Evolutionary conservation across 2,888 invertebrate species (phyloP), one percentile per base, ranked within the genome.

Genomic region (Mythimna lalbum): DNA sequence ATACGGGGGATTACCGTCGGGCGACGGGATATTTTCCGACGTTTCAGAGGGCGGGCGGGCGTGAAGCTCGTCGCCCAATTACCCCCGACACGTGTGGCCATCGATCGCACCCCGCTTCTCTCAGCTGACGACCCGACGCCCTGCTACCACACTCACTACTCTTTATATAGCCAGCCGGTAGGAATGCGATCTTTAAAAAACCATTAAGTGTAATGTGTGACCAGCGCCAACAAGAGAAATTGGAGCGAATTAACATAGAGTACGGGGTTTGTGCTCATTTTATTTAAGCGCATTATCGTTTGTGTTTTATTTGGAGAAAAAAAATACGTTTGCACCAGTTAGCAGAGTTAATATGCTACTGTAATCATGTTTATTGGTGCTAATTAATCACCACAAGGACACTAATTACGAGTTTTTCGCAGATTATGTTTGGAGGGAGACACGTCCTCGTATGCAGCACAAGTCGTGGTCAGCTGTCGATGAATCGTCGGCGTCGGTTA

Each of bases 401-500:
- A 31, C 33, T 39, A 49, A 53, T 33, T 55, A n/a, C 3, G n/a
- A 23, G 5, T 27, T 52, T 66, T 63, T 10, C 27, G 59, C 21
- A 62, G 21, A 67, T 31, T 60, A 52, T 31, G 47, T 70, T 67
- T 31, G 66, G 39, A 14, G 76, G 64, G 60, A 21, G n/a, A 39
- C 14, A 39, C 39, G 17, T 19, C 17, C 17, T 61, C 57, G 56
- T 56, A 63, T 77, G 66, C 76, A 80, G 52, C 77, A 52, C 69
- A 56, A 69, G 62, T 56, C 63, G 76, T 81, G 82, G 86, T 89
- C 89, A 90, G 89, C 90, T 90, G 90, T 88, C 88, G 86, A 88
- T 85, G 86, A 85, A 83, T 80, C 81, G 80, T 83, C 81, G 77
- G 81, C 80, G 79, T 84, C 81, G 80, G 82, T 84, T 83, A 84